phyloP scores from a whole-genome alignment of 2,888 invertebrate genomes.

The Saturnia japonica region DNA sequence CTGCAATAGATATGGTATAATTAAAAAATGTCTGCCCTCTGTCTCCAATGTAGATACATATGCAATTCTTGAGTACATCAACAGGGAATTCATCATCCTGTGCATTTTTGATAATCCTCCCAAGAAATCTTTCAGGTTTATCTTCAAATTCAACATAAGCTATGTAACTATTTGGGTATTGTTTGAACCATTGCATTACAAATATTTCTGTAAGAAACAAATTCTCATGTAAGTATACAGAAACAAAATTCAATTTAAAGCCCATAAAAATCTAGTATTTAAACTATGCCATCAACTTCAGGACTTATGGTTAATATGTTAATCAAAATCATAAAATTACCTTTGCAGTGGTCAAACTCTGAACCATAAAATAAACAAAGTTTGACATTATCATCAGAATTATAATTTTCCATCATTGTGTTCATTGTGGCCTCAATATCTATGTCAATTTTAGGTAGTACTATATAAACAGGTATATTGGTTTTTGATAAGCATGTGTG shows the following conservation, averaged over 20 bases:
- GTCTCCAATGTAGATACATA: conserved; percentile 85
- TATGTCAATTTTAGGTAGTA: conserved; percentile 85
- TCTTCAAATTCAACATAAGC: conserved; percentile 57
- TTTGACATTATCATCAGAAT: conserved; percentile 51
- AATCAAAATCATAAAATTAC: conserved; percentile 51
- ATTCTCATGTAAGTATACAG: not conserved
- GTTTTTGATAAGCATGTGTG: conserved; percentile 91
- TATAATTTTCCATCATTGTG: conserved; percentile 41
- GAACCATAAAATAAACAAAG: conserved; percentile 86
- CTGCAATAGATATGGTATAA: conserved; percentile 79
- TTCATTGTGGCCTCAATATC: conserved; percentile 63
- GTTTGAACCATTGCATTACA: conserved; percentile 51
- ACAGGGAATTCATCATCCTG: conserved; percentile 42
- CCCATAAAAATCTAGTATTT: too few species aligned
- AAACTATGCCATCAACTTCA: too few species aligned
- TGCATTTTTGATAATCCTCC: conserved; percentile 54
- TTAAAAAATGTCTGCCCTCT: conserved; percentile 85
- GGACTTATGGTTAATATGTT: not conserved
- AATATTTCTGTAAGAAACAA: conserved; percentile 53
- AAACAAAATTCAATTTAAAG: not conserved
- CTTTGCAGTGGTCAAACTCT: conserved; percentile 83
- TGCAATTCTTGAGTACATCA: conserved; percentile 72
- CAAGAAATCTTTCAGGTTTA: conserved; percentile 52
- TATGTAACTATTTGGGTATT: conserved; percentile 58
- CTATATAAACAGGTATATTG: conserved; percentile 88